Base-by-base conservation (phyloP, 2,797 vertebrate genomes). In the Hypotaenidia okinawae region DNA sequence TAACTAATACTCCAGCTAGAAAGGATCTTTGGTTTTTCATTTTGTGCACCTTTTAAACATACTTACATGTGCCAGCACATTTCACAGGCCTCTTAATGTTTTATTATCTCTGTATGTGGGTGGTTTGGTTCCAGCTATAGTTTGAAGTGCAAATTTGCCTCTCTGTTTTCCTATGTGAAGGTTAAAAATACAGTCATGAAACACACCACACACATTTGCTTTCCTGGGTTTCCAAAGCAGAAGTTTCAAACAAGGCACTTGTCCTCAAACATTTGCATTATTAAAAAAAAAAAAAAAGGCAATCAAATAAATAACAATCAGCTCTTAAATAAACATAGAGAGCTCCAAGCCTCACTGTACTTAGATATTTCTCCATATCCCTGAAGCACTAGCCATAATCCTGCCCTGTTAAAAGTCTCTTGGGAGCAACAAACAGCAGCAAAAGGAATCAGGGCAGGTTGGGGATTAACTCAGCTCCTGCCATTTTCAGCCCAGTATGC, bases 111-210 rank as follows among this genome's bases (percentile, higher is more conserved):
- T 47, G 39, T 63, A 35, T 66, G 93, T 93, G 90, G 93, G 92
- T 74, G 94, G 86, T 85, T 95, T 94, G 51, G 91, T 94, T 91
- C 88, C 75, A 95, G 64, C 84, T 89, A 59, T 39, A 94, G 92
- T 92, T 91, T 97, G 95, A 96, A 96, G 92, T 96, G 94, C 78
- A 96, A 95, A 95, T 97, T 96, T 95, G 33, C 84, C 62, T 89
- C 68, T 87, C 75, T 49, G 51, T 73, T 93, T 87, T 89, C 37
- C 41, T 89, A 27, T 51, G 58, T 85, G 75, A 90, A 94, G 62
- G 72, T 95, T 95, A 89, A 95, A 96, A 96, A 95, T 78, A 39
- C 37, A 94, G 88, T 73, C 68, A 83, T 47, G 41, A 75, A 92
- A 66, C 75, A 96, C n/a, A 37, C 25, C 54, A 2, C 72, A 55